Conservation (phyloP, 1,140 invertebrate genomes). For the Pseudomyrmex dendroicus region DNA sequence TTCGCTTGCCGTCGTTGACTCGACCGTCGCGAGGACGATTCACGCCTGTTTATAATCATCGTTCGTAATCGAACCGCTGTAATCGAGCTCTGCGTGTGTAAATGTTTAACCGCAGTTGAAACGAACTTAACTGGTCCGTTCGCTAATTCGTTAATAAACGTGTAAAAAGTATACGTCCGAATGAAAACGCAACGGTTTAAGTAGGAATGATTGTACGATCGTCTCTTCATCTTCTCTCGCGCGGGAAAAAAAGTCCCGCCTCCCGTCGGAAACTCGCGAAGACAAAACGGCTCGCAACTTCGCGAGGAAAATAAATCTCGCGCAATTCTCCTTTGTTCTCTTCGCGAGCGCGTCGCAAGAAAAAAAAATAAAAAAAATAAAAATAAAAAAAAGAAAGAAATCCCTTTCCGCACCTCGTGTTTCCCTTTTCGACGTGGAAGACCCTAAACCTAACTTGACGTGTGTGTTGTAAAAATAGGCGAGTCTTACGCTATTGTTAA, state of each 20-base stretch:
- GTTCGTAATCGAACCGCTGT: neutral
- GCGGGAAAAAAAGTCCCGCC: neutral
- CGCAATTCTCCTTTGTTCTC: neutral
- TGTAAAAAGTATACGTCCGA: constrained; percentile 4
- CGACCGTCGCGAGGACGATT: neutral
- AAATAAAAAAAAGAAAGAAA: no score
- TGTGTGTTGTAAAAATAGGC: constrained; percentile 72
- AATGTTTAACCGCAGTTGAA: neutral
- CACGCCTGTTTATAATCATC: neutral
- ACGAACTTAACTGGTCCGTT: constrained; percentile 29
- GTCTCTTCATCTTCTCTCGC: constrained; percentile 1
- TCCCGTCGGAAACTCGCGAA: neutral
- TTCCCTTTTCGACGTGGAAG: constrained; percentile 31
- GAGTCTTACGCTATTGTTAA: constrained; percentile 63
- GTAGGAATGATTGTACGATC: neutral
- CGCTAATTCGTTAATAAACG: constrained; percentile 23
- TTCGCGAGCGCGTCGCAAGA: constrained; percentile 5
- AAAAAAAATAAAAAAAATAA: neutral
- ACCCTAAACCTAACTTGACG: constrained; percentile 43
- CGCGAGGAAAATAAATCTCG: constrained; percentile 13
- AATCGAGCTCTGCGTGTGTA: neutral
- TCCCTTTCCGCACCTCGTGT: neutral
- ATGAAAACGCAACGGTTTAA: constrained; percentile 23
- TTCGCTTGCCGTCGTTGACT: neutral
- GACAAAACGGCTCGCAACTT: constrained; percentile 19